phyloP scores from a whole-genome alignment of 2,113 vertebrate genomes.

The Phocoena phocoena region DNA sequence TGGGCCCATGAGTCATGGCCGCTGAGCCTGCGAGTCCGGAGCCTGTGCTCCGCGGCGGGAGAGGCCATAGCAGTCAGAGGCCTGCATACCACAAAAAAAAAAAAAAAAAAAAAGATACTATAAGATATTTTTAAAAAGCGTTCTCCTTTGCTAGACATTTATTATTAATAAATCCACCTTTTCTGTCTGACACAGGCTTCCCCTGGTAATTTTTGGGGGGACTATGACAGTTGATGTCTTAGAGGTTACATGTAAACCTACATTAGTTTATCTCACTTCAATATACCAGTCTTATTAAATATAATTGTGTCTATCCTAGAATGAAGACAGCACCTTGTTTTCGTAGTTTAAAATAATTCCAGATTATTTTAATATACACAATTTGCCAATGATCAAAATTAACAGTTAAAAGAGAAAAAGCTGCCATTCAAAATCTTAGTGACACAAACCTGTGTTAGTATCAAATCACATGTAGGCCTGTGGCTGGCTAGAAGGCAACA shows the following conservation, averaged over 20 bases:
- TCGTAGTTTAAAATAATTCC: background rate
- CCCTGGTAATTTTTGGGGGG: background rate
- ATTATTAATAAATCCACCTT: background rate
- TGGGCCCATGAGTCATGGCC: no score
- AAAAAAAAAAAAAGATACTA: background rate
- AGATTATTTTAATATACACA: background rate
- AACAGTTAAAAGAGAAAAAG: background rate
- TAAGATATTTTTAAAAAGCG: background rate
- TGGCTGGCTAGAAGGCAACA: background rate
- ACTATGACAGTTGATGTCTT: background rate
- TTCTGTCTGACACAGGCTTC: background rate
- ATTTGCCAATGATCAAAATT: background rate
- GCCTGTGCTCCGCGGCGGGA: no score
- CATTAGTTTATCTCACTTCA: slow-evolving; percentile 1
- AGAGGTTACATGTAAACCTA: background rate
- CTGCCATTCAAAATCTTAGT: background rate
- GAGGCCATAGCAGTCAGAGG: no score
- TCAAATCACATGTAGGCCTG: background rate
- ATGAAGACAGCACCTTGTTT: slow-evolving; percentile 19
- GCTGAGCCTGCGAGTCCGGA: no score
- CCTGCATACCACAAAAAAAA: background rate
- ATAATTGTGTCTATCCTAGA: slow-evolving; percentile 30
- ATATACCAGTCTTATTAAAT: background rate
- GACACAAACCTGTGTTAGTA: background rate
- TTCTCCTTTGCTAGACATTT: background rate